These are phyloP conservation scores for Apostichopus leukothele DNA, from an alignment of 53 echinoderm and acorn worm species.

Conservation along the genomic window DNA sequence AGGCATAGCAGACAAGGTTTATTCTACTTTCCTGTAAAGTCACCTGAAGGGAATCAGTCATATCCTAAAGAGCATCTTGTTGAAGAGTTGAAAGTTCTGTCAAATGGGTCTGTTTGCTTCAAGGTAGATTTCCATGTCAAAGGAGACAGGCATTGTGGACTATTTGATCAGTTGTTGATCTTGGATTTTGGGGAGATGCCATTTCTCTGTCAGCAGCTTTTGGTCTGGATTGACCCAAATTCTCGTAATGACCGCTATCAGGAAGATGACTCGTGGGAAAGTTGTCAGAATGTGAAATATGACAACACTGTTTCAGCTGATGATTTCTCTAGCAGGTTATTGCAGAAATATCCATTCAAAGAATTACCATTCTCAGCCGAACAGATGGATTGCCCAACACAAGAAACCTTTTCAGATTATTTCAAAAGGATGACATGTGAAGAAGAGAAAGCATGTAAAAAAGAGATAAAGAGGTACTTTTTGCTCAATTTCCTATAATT, in stretches of 20 bases:
- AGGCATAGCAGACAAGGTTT: background rate
- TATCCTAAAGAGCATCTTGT: background rate
- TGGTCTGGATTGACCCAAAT: constrained; percentile 15
- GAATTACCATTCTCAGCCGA: background rate
- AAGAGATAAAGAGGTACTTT: background rate
- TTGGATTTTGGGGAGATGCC: constrained; percentile 4
- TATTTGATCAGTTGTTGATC: constrained; percentile 12
- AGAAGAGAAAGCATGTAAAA: background rate
- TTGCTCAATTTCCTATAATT: too few relatives aligned
- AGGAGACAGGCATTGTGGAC: background rate
- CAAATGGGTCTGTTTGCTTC: background rate
- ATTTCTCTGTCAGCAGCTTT: constrained; percentile 8
- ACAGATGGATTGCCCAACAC: background rate
- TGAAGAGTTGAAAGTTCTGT: background rate
- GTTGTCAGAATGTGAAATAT: background rate
- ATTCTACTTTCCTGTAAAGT: background rate
- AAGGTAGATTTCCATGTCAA: background rate
- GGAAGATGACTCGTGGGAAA: background rate
- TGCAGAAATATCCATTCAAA: background rate
- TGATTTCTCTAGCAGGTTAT: background rate
- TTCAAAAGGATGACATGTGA: background rate
- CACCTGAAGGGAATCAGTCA: background rate
- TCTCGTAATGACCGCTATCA: too few relatives aligned
- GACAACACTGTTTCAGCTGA: too few relatives aligned
- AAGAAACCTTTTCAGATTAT: background rate